Evolutionary conservation across 92 coral and sea anemone species (phyloP).

Genomic region (Chrysogorgia sp.): DNA sequence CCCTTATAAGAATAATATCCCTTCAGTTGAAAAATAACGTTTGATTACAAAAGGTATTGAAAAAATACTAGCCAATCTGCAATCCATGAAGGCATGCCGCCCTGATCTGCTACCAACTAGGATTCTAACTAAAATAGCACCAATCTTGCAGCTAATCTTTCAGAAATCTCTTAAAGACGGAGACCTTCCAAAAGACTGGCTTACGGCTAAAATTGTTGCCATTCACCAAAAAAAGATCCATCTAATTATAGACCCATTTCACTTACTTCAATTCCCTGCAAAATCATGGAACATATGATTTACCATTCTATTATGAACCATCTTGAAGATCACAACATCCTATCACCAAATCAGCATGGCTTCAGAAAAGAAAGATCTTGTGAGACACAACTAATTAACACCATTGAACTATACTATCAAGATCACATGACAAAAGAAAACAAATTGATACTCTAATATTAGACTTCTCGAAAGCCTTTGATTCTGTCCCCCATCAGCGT

Average conservation of each 20-base stretch:
- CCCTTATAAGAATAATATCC: no score
- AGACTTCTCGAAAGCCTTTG: constrained; percentile 49
- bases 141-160: no score
- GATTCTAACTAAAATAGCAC: no score
- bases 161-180: no score
- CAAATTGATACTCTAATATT: constrained; percentile 46
- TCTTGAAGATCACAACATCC: constrained; percentile 24
- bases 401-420: constrained; percentile 32
- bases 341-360: constrained; percentile 41
- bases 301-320: constrained; percentile 25
- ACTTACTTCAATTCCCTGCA: constrained; percentile 40
- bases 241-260: constrained; percentile 33
- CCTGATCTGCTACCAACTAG: no score
- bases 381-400: constrained; percentile 41
- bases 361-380: constrained; percentile 25
- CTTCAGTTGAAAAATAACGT: no score
- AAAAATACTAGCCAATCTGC: no score
- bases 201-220: no score
- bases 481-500: constrained; percentile 33
- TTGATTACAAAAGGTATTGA: no score
- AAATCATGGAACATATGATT: constrained; percentile 41
- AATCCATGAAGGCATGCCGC: no score
- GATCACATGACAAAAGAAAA: constrained; percentile 16
- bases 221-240: constrained; percentile 26
- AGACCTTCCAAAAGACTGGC: no score